Percentiles rank a stretch among this genome's conserved stretches.
Conservation (phyloP, 2,888 invertebrate genomes). For the Orchesellides sinensis region DNA sequence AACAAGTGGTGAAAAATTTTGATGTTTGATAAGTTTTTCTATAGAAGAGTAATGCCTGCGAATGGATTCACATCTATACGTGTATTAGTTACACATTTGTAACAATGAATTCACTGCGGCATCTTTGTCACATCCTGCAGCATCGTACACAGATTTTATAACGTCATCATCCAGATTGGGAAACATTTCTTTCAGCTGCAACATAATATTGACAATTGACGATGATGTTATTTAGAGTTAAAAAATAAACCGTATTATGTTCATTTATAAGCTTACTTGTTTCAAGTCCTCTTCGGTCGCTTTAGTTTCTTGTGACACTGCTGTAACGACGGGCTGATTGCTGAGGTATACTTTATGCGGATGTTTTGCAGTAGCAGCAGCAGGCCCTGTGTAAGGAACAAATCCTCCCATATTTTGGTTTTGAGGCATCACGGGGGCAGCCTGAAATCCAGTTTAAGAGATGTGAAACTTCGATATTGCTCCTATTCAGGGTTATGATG, state of each 20-base stretch:
- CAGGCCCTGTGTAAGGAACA: conserved; percentile 57
- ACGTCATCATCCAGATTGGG: conserved; percentile 96
- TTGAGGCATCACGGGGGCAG: conserved; percentile 63
- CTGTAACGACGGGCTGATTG: conserved; percentile 63
- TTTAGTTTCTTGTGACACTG: conserved; percentile 64
- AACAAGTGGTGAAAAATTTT: conserved; percentile 10
- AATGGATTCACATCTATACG: not conserved
- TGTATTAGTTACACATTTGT: conserved; percentile 84
- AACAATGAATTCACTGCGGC: conserved; percentile 92
- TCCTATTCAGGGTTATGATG: not conserved
- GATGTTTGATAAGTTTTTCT: not conserved
- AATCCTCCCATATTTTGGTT: conserved; percentile 45
- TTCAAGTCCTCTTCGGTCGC: conserved; percentile 81
- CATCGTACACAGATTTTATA: conserved; percentile 92
- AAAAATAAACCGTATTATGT: not conserved
- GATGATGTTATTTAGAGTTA: too few species aligned
- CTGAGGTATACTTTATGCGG: conserved; percentile 65
- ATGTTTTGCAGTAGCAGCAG: conserved; percentile 33
- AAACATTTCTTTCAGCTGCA: conserved; percentile 96
- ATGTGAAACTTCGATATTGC: not conserved
- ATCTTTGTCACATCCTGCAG: conserved; percentile 93
- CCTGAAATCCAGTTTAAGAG: conserved; percentile 52
- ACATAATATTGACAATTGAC: conserved; percentile 65
- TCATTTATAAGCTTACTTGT: conserved; percentile 78
- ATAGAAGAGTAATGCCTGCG: not conserved